phyloP scores from a whole-genome alignment of 2,888 invertebrate genomes.

The Drosophila yooni region DNA sequence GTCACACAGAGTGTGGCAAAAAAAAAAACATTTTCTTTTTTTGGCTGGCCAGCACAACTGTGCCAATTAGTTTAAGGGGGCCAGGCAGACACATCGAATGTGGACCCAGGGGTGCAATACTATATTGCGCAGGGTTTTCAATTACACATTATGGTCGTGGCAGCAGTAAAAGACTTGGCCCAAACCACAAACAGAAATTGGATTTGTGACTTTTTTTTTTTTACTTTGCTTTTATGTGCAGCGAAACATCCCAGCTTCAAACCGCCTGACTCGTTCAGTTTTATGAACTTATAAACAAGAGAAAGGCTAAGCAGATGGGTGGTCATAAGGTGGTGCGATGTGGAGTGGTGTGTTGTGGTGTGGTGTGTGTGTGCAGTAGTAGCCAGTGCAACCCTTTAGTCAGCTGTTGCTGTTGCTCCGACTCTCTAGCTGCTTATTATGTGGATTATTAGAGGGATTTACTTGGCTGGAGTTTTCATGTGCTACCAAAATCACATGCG shows the following conservation, averaged over 20 bases:
- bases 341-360: background rate
- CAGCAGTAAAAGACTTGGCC: constrained; percentile 43
- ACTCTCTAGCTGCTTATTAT: constrained; percentile 70
- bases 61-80: constrained; percentile 58
- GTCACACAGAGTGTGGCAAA: constrained; percentile 41
- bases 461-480: constrained; percentile 66
- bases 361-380: constrained; percentile 10
- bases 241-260: constrained; percentile 2
- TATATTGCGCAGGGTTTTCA: constrained; percentile 82
- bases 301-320: constrained; percentile 32
- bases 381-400: constrained; percentile 69
- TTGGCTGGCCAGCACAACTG: constrained; percentile 44
- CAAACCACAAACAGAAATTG: constrained; percentile 74
- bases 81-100: constrained; percentile 29
- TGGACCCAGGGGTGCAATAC: constrained; percentile 81
- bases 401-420: constrained; percentile 51
- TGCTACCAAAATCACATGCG: constrained; percentile 52
- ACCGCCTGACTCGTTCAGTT: constrained; percentile 81
- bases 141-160: constrained; percentile 82
- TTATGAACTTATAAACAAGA: constrained; percentile 85
- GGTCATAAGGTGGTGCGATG: background rate
- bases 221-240: constrained; percentile 52
- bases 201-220: constrained; percentile 72
- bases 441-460: constrained; percentile 82
- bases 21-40: constrained; percentile 10